These are phyloP conservation scores for Falco cherrug DNA, from an alignment of 2,797 vertebrate species.

Conservation along the genomic window DNA sequence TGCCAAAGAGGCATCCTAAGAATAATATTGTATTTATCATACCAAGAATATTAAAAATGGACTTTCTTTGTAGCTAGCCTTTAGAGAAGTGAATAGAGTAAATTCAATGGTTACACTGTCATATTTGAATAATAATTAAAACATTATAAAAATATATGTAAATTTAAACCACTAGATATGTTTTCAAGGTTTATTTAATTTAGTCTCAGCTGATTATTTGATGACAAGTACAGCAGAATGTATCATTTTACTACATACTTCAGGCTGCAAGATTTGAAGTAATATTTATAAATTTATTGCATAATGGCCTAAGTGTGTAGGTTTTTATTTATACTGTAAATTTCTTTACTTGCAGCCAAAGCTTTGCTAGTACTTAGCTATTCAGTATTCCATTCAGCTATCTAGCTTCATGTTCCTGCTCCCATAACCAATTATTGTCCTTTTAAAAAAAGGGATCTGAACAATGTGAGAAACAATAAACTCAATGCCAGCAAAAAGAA, in stretches of 20 bases:
- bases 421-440: background rate
- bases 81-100: slow-evolving; percentile 14
- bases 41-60: slow-evolving; percentile 15
- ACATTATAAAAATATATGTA: background rate
- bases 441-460: background rate
- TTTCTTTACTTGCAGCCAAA: background rate
- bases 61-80: background rate
- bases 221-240: background rate
- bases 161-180: background rate
- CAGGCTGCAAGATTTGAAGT: background rate
- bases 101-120: background rate
- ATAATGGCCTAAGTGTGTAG: background rate
- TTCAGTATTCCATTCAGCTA: background rate
- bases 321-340: background rate
- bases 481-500: background rate
- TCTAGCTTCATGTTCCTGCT: background rate
- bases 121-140: background rate
- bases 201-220: background rate
- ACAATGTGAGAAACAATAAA: slow-evolving; percentile 31
- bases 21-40: slow-evolving; percentile 46
- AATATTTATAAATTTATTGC: background rate
- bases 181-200: background rate
- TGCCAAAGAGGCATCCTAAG: slow-evolving; percentile 24
- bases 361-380: background rate
- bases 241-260: background rate